Conservation (phyloP, 2,888 invertebrate genomes). For the Rhimphoctona megacephalus region DNA sequence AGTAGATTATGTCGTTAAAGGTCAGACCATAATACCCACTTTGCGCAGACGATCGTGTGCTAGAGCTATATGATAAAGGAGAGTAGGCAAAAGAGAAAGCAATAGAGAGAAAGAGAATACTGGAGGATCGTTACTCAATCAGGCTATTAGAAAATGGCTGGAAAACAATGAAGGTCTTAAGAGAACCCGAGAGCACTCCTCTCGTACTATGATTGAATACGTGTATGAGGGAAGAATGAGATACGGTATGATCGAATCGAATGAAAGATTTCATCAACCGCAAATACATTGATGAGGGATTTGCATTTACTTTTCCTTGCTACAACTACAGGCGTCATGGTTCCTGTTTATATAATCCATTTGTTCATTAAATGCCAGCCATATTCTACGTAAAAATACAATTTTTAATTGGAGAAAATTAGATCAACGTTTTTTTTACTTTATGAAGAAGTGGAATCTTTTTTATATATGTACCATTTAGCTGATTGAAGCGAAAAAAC, state of each 20-base stretch:
- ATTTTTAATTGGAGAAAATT: neutral
- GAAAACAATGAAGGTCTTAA: conserved; percentile 64
- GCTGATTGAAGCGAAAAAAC: neutral
- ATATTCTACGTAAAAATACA: neutral
- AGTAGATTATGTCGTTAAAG: conserved; percentile 70
- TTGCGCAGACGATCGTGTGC: conserved; percentile 63
- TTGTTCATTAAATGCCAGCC: neutral
- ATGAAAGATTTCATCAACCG: conserved; percentile 39
- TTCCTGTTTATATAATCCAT: neutral
- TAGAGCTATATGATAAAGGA: conserved; percentile 60
- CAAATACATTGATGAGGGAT: conserved; percentile 37
- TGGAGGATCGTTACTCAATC: conserved; percentile 66
- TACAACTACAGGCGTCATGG: neutral
- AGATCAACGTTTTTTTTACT: neutral
- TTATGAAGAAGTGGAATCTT: neutral
- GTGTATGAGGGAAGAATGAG: conserved; percentile 22
- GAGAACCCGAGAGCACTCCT: conserved; percentile 45
- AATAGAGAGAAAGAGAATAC: conserved; percentile 31
- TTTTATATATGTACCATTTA: neutral
- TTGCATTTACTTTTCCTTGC: conserved; percentile 14
- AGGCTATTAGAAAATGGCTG: conserved; percentile 63
- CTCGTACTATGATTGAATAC: conserved; percentile 35
- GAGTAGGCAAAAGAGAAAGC: conserved; percentile 26
- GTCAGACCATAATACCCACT: conserved; percentile 70
- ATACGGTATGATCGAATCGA: conserved; percentile 17